Conservation (phyloP, 2,113 vertebrate genomes). For the Larimichthys crocea region DNA sequence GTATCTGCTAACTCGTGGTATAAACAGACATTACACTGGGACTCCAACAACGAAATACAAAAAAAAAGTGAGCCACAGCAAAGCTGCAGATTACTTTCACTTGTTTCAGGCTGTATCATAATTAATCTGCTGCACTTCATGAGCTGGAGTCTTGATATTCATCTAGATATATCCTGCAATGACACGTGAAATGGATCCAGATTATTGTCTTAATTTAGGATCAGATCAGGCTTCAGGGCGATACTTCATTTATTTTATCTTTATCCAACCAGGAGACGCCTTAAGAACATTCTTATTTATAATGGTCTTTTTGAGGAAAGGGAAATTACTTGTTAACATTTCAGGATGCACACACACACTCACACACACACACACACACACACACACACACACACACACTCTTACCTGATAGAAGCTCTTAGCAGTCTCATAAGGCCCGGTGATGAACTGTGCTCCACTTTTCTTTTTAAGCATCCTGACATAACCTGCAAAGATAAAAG, state of each 20-base stretch:
- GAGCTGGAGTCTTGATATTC: background rate
- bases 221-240: too few species aligned
- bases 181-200: too few species aligned
- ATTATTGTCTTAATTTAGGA: background rate
- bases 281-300: too few species aligned
- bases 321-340: background rate
- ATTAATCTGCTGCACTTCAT: background rate
- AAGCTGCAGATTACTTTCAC: background rate
- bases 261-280: too few species aligned
- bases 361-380: background rate
- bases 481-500: slow-evolving; percentile 47
- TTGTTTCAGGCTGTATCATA: background rate
- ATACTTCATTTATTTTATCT: too few species aligned
- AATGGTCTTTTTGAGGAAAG: too few species aligned
- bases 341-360: background rate
- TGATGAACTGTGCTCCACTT: slow-evolving; percentile 20
- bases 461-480: slow-evolving; percentile 13
- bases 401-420: slow-evolving; percentile 34
- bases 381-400: background rate
- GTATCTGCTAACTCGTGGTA: background rate
- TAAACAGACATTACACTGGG: background rate
- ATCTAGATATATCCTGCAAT: too few species aligned
- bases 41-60: background rate
- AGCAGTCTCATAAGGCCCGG: background rate
- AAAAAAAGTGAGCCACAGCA: background rate